Percentiles rank a stretch among this genome's conserved stretches.
Conservation (phyloP, 2,888 invertebrate genomes). For the Volucella inanis region DNA sequence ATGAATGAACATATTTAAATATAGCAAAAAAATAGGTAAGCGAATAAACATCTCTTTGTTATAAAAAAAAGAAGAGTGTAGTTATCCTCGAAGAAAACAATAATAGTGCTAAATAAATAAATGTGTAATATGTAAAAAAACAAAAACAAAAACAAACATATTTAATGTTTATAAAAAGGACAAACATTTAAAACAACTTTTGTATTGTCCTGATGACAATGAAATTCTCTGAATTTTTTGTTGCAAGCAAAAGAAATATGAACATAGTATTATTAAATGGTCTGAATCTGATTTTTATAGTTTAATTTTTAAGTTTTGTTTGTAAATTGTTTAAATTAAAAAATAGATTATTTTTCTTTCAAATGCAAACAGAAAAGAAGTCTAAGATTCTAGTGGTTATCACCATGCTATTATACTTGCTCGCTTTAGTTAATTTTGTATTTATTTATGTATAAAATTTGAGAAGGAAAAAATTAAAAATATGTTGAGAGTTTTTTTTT, state of each 20-base stretch:
- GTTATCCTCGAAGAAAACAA: conserved; percentile 61
- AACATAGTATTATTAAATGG: conserved; percentile 70
- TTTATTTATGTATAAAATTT: conserved; percentile 31
- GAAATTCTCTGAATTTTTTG: conserved; percentile 8
- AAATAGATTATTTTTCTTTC: conserved; percentile 1
- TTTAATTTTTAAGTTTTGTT: conserved; percentile 8
- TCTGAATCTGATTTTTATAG: conserved; percentile 65
- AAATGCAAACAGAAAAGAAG: neutral
- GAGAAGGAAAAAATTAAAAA: conserved; percentile 10
- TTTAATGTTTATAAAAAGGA: conserved; percentile 37
- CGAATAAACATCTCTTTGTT: conserved; percentile 27
- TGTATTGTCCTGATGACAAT: no score
- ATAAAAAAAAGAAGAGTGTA: conserved; percentile 34
- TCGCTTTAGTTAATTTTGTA: conserved; percentile 27
- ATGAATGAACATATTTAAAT: conserved; percentile 60
- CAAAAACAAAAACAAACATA: conserved; percentile 3
- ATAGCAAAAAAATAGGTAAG: conserved; percentile 32
- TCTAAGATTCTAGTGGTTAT: neutral
- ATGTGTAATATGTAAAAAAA: conserved; percentile 47
- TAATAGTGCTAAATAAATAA: conserved; percentile 71
- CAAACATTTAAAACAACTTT: conserved; percentile 5
- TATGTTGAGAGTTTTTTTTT: conserved; percentile 1
- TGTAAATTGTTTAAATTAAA: conserved; percentile 7
- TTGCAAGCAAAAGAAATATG: conserved; percentile 5
- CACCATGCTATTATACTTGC: neutral